A percentile compares a stretch with the other conserved stretches of the same genome.
Conservation (phyloP, 1,140 invertebrate species). For the Brachionus asplanchnoidis region DNA sequence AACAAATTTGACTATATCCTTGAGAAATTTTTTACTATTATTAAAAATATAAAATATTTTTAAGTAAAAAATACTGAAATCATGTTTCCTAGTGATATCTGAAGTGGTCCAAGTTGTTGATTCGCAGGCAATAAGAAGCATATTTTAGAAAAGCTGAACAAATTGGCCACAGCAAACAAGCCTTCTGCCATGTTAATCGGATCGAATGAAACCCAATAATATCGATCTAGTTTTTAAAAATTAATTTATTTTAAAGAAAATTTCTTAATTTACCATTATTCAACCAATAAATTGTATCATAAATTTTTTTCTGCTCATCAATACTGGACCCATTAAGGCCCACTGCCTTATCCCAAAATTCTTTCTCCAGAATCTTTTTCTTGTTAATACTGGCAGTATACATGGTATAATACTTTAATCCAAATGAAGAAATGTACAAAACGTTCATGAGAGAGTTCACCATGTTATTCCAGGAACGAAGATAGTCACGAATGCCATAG, state of each 20-base stretch:
- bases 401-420: conserved; percentile 44
- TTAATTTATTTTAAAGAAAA: neutral
- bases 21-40: neutral
- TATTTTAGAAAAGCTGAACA: conserved; percentile 54
- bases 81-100: conserved; percentile 57
- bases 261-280: conserved; percentile 27
- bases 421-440: conserved; percentile 53
- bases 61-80: conserved; percentile 47
- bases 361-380: neutral
- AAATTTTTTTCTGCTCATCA: conserved; percentile 19
- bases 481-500: conserved; percentile 50
- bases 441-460: conserved; percentile 51
- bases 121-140: conserved; percentile 58
- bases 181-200: conserved; percentile 50
- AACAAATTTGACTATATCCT: conserved; percentile 52
- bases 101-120: conserved; percentile 56
- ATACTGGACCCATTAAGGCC: neutral
- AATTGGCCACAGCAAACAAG: conserved; percentile 50
- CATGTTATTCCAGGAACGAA: conserved; percentile 53
- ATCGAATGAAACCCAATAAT: conserved; percentile 49
- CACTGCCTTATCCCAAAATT: conserved; percentile 16
- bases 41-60: neutral
- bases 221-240: conserved; percentile 47
- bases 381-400: neutral
- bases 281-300: conserved; percentile 37